Percentiles rank a stretch among this genome's conserved stretches.
Conservation (phyloP, 2,888 invertebrate genomes). For the Muschampia plurimacula region DNA sequence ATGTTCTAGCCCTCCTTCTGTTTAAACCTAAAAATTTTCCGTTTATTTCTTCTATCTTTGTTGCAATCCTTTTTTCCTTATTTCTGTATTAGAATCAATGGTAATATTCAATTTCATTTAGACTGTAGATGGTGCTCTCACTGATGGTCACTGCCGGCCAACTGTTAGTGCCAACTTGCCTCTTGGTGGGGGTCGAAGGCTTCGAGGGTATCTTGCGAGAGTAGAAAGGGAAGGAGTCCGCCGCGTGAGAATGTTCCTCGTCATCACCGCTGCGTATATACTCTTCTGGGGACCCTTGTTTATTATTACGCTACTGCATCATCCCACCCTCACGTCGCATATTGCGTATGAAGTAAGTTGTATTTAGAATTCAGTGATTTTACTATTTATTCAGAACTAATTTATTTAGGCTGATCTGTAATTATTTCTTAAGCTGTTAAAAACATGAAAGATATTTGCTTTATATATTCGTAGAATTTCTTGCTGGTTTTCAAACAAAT, state of each 20-base stretch:
- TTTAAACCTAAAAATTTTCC: conserved; percentile 1
- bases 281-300: conserved; percentile 97
- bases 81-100: conserved; percentile 18
- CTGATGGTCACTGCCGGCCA: conserved; percentile 67
- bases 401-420: neutral
- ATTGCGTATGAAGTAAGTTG: conserved; percentile 89
- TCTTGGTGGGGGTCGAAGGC: conserved; percentile 89
- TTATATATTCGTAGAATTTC: neutral
- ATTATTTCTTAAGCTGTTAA: neutral
- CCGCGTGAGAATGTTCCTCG: conserved; percentile 93
- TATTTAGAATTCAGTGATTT: neutral
- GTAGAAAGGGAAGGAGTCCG: conserved; percentile 93
- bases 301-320: conserved; percentile 92
- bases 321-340: conserved; percentile 89
- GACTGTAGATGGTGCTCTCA: conserved; percentile 76
- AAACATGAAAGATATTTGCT: neutral
- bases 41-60: conserved; percentile 14
- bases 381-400: neutral
- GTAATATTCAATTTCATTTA: conserved; percentile 51
- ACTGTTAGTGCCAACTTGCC: conserved; percentile 70
- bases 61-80: conserved; percentile 2
- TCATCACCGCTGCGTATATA: conserved; percentile 93
- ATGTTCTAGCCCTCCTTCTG: conserved; percentile 23
- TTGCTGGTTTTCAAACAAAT: neutral
- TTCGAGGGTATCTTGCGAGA: conserved; percentile 91